Percentiles rank a stretch among this genome's conserved stretches.
Evolutionary conservation across 2,113 vertebrate species (phyloP).

Genomic region (Malurus cyaneus): DNA sequence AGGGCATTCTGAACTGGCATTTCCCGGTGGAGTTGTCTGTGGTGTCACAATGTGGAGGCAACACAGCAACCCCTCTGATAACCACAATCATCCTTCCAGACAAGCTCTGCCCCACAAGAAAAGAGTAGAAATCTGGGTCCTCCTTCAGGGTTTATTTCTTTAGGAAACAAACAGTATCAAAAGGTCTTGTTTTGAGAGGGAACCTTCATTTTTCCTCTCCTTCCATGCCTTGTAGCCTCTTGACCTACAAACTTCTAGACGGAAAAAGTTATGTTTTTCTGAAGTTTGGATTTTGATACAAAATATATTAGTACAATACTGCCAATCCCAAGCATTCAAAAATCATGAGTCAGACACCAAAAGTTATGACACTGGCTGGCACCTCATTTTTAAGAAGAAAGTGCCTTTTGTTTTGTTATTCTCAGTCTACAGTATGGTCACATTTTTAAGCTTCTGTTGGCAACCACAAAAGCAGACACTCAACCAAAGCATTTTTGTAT

Average conservation of each 20-base stretch:
- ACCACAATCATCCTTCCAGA: background rate
- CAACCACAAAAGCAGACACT: background rate
- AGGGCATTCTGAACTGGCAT: background rate
- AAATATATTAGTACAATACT: background rate
- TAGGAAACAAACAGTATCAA: background rate
- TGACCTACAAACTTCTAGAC: background rate
- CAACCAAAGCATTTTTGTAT: background rate
- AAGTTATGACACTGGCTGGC: background rate
- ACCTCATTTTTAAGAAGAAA: conserved; percentile 8
- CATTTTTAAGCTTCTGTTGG: conserved; percentile 12
- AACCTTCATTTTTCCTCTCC: background rate
- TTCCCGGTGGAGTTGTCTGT: background rate
- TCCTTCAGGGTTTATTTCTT: background rate
- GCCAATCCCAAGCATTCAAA: conserved; percentile 11
- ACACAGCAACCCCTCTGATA: background rate
- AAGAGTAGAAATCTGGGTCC: background rate
- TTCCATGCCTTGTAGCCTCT: background rate
- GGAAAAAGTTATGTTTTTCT: background rate
- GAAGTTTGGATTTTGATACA: background rate
- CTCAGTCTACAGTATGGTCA: background rate
- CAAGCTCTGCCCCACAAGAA: background rate
- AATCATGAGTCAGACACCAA: background rate
- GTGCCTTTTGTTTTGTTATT: conserved; percentile 3
- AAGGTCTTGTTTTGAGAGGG: background rate
- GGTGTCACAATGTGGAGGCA: background rate